Evolutionary conservation across 2,888 invertebrate species (phyloP).

Genomic region (Punctoribates punctum): DNA sequence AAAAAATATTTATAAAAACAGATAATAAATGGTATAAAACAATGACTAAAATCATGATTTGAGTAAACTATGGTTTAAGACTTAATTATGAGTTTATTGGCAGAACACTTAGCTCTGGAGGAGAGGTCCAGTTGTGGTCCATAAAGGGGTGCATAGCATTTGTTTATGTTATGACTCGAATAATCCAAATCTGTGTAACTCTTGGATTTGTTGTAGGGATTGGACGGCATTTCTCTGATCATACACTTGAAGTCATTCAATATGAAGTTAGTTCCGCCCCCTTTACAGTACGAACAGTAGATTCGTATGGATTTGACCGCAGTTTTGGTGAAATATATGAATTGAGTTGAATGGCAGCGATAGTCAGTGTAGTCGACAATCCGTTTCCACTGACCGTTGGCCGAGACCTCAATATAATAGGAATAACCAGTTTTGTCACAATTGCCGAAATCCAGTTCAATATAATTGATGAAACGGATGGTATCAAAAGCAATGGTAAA

Average conservation of each 20-base stretch:
- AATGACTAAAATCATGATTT: background rate
- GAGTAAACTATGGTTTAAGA: background rate
- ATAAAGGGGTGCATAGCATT: constrained; percentile 9
- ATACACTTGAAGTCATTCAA: constrained; percentile 21
- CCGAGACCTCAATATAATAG: constrained; percentile 16
- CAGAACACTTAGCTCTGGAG: background rate
- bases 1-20: background rate
- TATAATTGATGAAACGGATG: constrained; percentile 14
- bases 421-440: constrained; percentile 26
- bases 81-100: background rate
- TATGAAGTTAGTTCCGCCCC: constrained; percentile 24
- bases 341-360: constrained; percentile 9
- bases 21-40: background rate
- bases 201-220: background rate
- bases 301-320: constrained; percentile 6
- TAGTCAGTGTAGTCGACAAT: constrained; percentile 27
- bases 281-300: background rate
- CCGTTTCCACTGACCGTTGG: constrained; percentile 1
- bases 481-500: background rate
- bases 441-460: constrained; percentile 26
- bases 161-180: background rate
- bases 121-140: constrained; percentile 11
- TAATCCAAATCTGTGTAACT: constrained; percentile 10
- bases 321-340: constrained; percentile 8
- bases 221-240: background rate